These are phyloP conservation scores for Magallana angulata DNA, from an alignment of 1,140 invertebrate species.

Conservation along the genomic window DNA sequence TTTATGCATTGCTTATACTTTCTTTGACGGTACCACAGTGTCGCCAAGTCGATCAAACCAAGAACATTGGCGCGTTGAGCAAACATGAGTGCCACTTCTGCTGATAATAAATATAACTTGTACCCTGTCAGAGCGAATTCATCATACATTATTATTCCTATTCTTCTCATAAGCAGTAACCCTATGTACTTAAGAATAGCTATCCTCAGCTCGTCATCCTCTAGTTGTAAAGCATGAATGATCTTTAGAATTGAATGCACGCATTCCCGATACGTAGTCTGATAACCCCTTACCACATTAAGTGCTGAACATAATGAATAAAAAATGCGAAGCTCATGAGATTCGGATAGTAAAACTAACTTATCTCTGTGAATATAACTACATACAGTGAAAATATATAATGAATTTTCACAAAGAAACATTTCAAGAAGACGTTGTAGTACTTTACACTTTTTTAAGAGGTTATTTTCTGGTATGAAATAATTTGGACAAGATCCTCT, in stretches of 20 bases:
- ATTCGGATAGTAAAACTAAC: background rate
- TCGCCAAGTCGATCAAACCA: background rate
- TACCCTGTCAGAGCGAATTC: background rate
- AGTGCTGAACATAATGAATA: background rate
- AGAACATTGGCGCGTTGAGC: background rate
- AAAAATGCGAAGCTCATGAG: background rate
- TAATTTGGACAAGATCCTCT: background rate
- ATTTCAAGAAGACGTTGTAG: background rate
- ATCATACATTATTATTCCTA: background rate
- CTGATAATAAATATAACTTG: background rate
- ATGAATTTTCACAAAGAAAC: background rate
- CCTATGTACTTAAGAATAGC: background rate
- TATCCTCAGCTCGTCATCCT: background rate
- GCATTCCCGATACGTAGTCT: background rate
- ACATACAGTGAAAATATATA: background rate
- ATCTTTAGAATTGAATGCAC: background rate
- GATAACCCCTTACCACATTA: background rate
- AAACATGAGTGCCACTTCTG: background rate
- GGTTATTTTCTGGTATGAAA: background rate
- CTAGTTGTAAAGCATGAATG: background rate
- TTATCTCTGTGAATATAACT: background rate
- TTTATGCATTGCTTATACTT: background rate
- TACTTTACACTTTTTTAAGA: background rate
- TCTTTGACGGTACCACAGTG: background rate
- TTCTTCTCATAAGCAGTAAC: background rate